Base-by-base conservation (phyloP, 2,797 vertebrate species). In the Tapera naevia region DNA sequence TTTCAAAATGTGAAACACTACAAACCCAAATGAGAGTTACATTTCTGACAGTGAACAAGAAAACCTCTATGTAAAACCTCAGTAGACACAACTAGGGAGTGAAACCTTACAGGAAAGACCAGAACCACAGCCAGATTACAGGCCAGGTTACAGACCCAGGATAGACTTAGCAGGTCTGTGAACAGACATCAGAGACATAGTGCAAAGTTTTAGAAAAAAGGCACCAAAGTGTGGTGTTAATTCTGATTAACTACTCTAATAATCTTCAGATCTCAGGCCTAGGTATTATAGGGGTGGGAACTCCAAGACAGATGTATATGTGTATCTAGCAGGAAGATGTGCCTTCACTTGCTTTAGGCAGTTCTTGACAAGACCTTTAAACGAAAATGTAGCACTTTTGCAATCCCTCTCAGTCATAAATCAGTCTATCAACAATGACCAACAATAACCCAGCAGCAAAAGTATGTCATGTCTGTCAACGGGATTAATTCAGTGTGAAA, bases 401-500 rank as follows among this genome's bases (percentile, higher is more conserved):
- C 10, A 66, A 35, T 53, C 32, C 12, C 22, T 85, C 64, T 85
- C 56, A 83, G 37, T 69, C 12, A 50, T 94, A 90, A 87, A 86
- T 86, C 78, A 86, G 56, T 33, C 85, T 85, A 78, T 84, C 58
- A 84, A 41, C 19, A 9, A 69, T 0, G 4, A 79, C 45, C 48
- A 88, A n/a, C 11, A 72, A 88, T 60, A 93, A 79, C 43, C 60
- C 81, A 80, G 65, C 35, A 81, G 70, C 46, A 81, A 53, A 93
- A 89, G 41, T 50, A 43, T 86, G 74, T 54, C 16, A 54, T 66
- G 69, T 91, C 87, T 90, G 84, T 81, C 91, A 96, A 32, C 10
- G 3, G 82, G 50, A 96, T 73, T 91, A 75, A 93, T 79, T 84
- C 80, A 54, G n/a, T 91, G 64, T 1, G 5, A 95, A 94, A 85